Evolutionary conservation across 64 coral and sea anemone species (phyloP).

Genomic region (Acropora tenuis): DNA sequence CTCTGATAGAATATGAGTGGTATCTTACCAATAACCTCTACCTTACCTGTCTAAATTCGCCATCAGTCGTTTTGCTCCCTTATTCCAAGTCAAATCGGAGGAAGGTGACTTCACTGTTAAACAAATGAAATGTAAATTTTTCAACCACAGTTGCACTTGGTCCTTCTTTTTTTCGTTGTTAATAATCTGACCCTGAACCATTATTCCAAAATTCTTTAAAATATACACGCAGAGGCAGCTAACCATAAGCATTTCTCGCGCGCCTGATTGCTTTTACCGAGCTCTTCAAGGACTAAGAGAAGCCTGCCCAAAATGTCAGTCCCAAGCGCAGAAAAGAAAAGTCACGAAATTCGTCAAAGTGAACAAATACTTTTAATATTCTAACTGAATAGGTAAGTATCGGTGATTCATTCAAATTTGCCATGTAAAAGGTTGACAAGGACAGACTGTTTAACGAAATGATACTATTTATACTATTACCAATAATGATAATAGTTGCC

Average conservation of each 20-base stretch:
- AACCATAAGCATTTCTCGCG: too few species aligned
- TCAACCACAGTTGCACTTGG: background rate
- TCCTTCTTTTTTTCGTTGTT: too few species aligned
- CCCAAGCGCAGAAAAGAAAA: too few species aligned
- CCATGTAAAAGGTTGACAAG: too few species aligned
- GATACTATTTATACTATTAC: constrained; percentile 1
- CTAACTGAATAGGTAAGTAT: too few species aligned
- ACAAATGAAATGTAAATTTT: background rate
- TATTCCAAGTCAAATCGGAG: constrained; percentile 98
- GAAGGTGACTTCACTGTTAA: constrained; percentile 91
- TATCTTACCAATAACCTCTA: background rate
- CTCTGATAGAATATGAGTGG: too few species aligned
- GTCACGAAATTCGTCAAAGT: too few species aligned
- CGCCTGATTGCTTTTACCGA: background rate
- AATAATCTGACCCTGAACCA: too few species aligned
- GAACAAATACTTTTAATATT: too few species aligned
- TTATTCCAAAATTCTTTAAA: too few species aligned
- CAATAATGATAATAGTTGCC: constrained; percentile 94
- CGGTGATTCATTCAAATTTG: too few species aligned
- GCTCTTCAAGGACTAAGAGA: background rate
- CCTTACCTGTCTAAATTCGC: constrained; percentile 94
- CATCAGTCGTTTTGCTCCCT: constrained; percentile 98
- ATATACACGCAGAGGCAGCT: too few species aligned
- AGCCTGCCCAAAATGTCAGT: background rate
- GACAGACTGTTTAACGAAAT: background rate